Conservation (phyloP, 2,888 invertebrate species). For the Synanthedon tipuliformis region DNA sequence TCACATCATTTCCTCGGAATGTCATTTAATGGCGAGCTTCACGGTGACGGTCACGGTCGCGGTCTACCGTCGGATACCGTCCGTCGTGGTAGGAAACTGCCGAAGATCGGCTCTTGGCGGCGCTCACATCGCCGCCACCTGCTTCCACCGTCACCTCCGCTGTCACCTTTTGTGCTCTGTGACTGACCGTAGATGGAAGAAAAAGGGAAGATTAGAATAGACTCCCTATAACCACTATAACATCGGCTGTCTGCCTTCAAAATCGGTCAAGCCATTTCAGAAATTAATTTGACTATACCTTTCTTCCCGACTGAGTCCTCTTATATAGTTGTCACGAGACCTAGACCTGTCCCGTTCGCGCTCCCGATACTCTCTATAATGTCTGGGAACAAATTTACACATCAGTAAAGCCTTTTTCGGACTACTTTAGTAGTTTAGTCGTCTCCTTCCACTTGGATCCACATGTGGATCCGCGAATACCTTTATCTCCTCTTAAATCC, state of each 20-base stretch:
- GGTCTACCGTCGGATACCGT: slow-evolving; percentile 74
- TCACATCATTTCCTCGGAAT: not conserved
- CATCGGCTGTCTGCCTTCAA: not conserved
- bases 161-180: slow-evolving; percentile 73
- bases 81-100: slow-evolving; percentile 85
- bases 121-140: slow-evolving; percentile 51
- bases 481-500: too few species aligned
- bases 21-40: slow-evolving; percentile 30
- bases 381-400: slow-evolving; percentile 27
- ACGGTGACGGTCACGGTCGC: slow-evolving; percentile 70
- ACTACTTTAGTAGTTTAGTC: too few species aligned
- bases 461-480: too few species aligned
- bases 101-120: slow-evolving; percentile 67
- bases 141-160: slow-evolving; percentile 62
- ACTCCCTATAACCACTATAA: too few species aligned
- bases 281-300: slow-evolving; percentile 59
- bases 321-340: slow-evolving; percentile 83
- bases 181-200: not conserved
- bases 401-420: too few species aligned
- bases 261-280: not conserved
- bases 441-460: too few species aligned
- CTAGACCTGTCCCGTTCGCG: slow-evolving; percentile 81
- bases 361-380: slow-evolving; percentile 71
- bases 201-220: too few species aligned
- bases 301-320: slow-evolving; percentile 82